Percentiles rank a stretch among this genome's conserved stretches.
These are phyloP conservation scores for Perca fluviatilis DNA, from an alignment of 2,113 vertebrate species.

Conservation along the genomic window DNA sequence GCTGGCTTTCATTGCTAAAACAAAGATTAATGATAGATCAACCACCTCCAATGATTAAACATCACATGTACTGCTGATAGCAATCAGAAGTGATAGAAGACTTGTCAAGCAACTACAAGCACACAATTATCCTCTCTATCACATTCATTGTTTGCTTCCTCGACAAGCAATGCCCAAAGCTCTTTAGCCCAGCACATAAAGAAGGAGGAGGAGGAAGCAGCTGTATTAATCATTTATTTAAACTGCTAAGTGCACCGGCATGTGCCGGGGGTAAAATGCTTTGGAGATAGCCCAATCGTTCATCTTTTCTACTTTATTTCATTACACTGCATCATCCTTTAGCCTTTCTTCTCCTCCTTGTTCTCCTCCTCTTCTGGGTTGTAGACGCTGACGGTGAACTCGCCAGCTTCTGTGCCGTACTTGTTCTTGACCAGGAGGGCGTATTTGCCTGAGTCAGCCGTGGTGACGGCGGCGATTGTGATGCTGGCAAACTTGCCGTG, in stretches of 20 bases:
- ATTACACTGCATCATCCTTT: slow-evolving; percentile 36
- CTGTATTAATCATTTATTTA: slow-evolving; percentile 69
- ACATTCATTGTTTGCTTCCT: slow-evolving; percentile 47
- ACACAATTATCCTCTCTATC: slow-evolving; percentile 28
- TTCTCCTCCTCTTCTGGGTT: slow-evolving; percentile 91
- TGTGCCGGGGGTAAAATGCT: slow-evolving; percentile 76
- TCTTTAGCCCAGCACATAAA: slow-evolving; percentile 74
- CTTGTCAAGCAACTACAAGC: slow-evolving; percentile 47
- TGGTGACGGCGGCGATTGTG: slow-evolving; percentile 87
- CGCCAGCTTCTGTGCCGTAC: slow-evolving; percentile 92
- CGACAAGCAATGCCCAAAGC: slow-evolving; percentile 66
- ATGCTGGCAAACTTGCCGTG: slow-evolving; percentile 93
- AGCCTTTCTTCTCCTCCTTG: slow-evolving; percentile 83
- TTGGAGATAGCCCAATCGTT: slow-evolving; percentile 60
- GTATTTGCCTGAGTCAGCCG: slow-evolving; percentile 94
- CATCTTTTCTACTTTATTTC: slow-evolving; percentile 31
- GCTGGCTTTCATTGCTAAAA: slow-evolving; percentile 33
- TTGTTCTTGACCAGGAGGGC: slow-evolving; percentile 97
- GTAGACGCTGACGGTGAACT: slow-evolving; percentile 97
- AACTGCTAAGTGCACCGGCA: slow-evolving; percentile 62
- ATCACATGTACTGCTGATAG: slow-evolving; percentile 25
- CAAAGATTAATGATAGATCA: slow-evolving; percentile 39
- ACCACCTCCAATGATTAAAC: slow-evolving; percentile 17
- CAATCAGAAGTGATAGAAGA: slow-evolving; percentile 22
- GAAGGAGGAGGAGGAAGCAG: slow-evolving; percentile 60